These are phyloP conservation scores for Eilema sororculum DNA, from an alignment of 2,888 invertebrate species.

Conservation along the genomic window DNA sequence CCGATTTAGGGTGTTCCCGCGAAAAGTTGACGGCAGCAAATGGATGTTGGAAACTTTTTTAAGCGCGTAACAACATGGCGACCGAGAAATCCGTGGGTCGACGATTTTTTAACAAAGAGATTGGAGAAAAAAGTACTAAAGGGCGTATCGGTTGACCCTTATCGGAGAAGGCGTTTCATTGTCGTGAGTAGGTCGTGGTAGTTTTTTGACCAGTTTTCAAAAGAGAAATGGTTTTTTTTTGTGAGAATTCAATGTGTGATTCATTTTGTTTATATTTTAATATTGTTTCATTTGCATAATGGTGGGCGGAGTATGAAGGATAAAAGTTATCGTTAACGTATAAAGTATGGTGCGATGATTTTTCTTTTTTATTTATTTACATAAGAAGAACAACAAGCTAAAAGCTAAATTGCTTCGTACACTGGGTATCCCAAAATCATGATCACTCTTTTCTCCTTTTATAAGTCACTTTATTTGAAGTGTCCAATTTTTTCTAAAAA, in stretches of 20 bases:
- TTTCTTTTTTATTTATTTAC: not conserved
- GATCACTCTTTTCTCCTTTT: too few species aligned
- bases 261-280: slow-evolving; percentile 16
- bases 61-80: slow-evolving; percentile 37
- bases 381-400: not conserved
- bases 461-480: too few species aligned
- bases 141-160: slow-evolving; percentile 67
- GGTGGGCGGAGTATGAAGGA: slow-evolving; percentile 7
- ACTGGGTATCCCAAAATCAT: too few species aligned
- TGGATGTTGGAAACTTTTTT: slow-evolving; percentile 24
- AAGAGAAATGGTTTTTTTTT: slow-evolving; percentile 38
- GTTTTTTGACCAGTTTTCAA: slow-evolving; percentile 50
- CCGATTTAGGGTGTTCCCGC: slow-evolving; percentile 12
- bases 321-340: slow-evolving; percentile 19
- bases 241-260: slow-evolving; percentile 16
- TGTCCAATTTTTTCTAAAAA: too few species aligned
- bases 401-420: too few species aligned
- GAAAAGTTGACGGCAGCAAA: slow-evolving; percentile 27
- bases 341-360: not conserved
- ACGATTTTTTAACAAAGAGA: slow-evolving; percentile 36
- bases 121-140: slow-evolving; percentile 51
- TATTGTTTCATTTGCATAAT: slow-evolving; percentile 21
- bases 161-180: slow-evolving; percentile 57
- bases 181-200: slow-evolving; percentile 53
- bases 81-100: slow-evolving; percentile 28